Evolutionary conservation across 1,140 invertebrate species (phyloP).

Genomic region (Lepidostoma basale): DNA sequence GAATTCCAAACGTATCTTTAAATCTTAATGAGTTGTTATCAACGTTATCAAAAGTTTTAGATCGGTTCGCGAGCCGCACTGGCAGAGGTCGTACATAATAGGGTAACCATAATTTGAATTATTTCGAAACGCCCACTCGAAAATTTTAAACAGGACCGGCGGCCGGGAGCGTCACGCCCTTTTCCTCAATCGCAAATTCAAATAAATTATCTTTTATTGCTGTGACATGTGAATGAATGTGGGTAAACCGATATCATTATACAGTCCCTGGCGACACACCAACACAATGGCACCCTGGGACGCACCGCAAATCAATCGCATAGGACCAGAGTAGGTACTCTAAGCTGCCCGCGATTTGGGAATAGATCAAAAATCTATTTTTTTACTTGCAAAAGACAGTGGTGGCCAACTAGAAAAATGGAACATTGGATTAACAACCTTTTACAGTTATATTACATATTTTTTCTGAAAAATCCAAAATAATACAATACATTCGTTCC

Average conservation of each 20-base stretch:
- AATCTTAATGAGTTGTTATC: no score
- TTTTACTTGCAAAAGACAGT: conserved; percentile 1
- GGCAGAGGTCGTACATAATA: neutral
- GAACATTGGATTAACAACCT: no score
- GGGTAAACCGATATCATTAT: conserved; percentile 45
- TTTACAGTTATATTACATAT: no score
- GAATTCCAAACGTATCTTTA: no score
- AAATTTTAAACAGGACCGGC: neutral
- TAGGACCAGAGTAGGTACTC: neutral
- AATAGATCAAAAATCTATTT: conserved; percentile 15
- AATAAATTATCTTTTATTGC: conserved; percentile 46
- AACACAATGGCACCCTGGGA: conserved; percentile 35
- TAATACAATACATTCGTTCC: no score
- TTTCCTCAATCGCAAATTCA: conserved; percentile 27
- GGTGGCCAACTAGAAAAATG: neutral
- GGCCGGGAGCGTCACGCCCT: conserved; percentile 1
- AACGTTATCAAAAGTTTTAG: no score
- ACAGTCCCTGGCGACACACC: conserved; percentile 28
- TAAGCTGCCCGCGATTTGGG: conserved; percentile 6
- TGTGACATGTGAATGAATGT: conserved; percentile 42
- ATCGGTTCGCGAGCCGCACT: neutral
- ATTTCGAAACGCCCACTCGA: conserved; percentile 1
- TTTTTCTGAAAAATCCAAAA: no score
- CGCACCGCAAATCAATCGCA: conserved; percentile 32
- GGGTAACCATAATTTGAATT: conserved; percentile 1